Evolutionary conservation across 2,797 vertebrate genomes (phyloP), one percentile per base, ranked within the genome.

Genomic region (Acanthurus lineatus): DNA sequence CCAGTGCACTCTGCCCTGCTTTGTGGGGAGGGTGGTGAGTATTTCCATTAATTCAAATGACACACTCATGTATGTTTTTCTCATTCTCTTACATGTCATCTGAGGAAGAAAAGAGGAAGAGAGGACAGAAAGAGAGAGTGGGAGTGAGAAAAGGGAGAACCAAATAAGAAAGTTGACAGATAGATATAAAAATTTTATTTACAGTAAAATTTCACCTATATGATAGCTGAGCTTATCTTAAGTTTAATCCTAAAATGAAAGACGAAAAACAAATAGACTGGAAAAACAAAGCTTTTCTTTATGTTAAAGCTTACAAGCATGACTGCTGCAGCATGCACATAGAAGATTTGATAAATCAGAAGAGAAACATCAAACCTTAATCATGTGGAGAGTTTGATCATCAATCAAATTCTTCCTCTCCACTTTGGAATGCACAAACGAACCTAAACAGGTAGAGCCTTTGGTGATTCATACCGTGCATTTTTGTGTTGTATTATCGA

Each of bases 21-120:
- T 76, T 48, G 56, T 45, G 52, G 61, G 70, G 69, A 53, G 51
- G 57, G 61, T 57, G 69, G 74, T 28, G 70, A 48, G 61, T 67
- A 84, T 76, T 87, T 81, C 80, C 48, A 19, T 65, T 79, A 25
- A 81, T 76, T 89, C 52, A 76, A 59, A 84, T 53, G 49, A 28
- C 47, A 49, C 32, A 20, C 63, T 58, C n/a, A 48, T 51, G 73
- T 32, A 1, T 65, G 69, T 32, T 52, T 67, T 62, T 63, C 47
- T 44, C 22, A 44, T 57, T 48, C 51, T 80, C 64, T 66, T 28
- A 62, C 20, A 75, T 77, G 47, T 57, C 19, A 74, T 8, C 58
- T 59, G 2, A 3, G 8, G 40, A 10, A 42, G 4, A 42, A 42
- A 32, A 32, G 28, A 42, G 40, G 40, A 42, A 42, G 40, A 42